phyloP scores from a whole-genome alignment of 1,140 invertebrate species.

The Tetramorium alpestre region DNA sequence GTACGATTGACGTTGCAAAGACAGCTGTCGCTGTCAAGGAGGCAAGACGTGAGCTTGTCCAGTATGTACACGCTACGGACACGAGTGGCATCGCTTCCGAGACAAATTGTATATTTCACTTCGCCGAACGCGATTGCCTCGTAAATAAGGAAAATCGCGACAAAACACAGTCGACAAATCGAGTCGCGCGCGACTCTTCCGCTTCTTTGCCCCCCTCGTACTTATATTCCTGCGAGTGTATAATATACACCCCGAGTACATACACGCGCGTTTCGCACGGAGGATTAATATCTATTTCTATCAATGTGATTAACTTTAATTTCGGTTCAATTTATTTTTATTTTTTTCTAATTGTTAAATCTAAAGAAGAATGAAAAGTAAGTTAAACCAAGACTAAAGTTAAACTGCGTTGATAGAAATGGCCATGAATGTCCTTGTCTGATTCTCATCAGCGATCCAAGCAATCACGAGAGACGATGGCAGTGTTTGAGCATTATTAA shows the following conservation, averaged over 20 bases:
- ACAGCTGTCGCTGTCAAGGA: constrained; percentile 9
- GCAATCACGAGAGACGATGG: not conserved
- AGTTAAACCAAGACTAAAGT: no score
- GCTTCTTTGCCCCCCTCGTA: not conserved
- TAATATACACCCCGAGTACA: not conserved
- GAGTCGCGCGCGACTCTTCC: not conserved
- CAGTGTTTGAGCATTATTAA: constrained; percentile 12
- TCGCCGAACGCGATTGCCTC: not conserved
- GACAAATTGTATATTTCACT: not conserved
- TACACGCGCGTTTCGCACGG: not conserved
- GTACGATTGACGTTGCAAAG: constrained; percentile 58
- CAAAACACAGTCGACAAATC: not conserved
- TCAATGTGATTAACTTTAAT: no score
- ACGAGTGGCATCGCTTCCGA: not conserved
- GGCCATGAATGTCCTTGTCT: no score
- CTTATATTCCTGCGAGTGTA: not conserved
- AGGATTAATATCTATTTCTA: no score
- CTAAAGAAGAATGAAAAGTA: no score
- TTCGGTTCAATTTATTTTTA: no score
- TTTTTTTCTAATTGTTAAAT: no score
- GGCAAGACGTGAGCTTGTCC: not conserved
- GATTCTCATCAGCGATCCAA: not conserved
- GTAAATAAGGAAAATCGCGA: not conserved
- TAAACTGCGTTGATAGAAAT: no score
- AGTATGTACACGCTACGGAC: not conserved